These are phyloP conservation scores for Drosophila parthenogenetica DNA, from an alignment of 2,888 invertebrate genomes.

Conservation along the genomic window DNA sequence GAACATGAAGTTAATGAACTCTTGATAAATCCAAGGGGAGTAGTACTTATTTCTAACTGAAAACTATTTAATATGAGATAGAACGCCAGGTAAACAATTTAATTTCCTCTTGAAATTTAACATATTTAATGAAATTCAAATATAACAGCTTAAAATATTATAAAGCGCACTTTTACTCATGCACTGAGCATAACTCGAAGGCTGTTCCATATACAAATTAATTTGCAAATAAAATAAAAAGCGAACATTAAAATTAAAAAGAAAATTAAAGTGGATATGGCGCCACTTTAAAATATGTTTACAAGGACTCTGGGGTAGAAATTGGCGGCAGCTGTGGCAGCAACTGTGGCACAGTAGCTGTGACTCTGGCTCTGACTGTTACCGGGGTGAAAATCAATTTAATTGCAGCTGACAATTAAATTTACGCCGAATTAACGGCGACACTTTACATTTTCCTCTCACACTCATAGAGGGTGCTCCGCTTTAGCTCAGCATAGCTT, in stretches of 20 bases:
- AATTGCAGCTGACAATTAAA: slow-evolving; percentile 81
- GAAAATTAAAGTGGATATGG: slow-evolving; percentile 60
- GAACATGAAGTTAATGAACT: background rate
- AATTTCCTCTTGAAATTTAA: too few relatives aligned
- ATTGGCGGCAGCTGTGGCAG: slow-evolving; percentile 1
- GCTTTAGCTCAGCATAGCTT: background rate
- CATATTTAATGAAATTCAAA: too few relatives aligned
- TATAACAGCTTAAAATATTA: too few relatives aligned
- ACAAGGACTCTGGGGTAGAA: slow-evolving; percentile 4
- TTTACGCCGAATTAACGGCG: slow-evolving; percentile 77
- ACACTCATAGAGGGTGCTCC: background rate
- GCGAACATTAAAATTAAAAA: slow-evolving; percentile 11
- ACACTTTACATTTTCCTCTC: slow-evolving; percentile 59
- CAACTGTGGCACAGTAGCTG: slow-evolving; percentile 22
- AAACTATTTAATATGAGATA: too few relatives aligned
- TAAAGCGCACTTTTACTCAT: too few relatives aligned
- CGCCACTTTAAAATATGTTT: slow-evolving; percentile 52
- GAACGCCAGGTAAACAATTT: too few relatives aligned
- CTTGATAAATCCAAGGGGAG: too few relatives aligned
- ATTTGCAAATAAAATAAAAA: slow-evolving; percentile 28
- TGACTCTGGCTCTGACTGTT: slow-evolving; percentile 15
- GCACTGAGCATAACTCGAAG: too few relatives aligned
- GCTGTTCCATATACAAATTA: slow-evolving; percentile 1
- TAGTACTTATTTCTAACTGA: too few relatives aligned
- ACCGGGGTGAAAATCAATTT: slow-evolving; percentile 75